A percentile compares a stretch with the other conserved stretches of the same genome.
Evolutionary conservation across 1,140 invertebrate species (phyloP).

Genomic region (Halesus radiatus): DNA sequence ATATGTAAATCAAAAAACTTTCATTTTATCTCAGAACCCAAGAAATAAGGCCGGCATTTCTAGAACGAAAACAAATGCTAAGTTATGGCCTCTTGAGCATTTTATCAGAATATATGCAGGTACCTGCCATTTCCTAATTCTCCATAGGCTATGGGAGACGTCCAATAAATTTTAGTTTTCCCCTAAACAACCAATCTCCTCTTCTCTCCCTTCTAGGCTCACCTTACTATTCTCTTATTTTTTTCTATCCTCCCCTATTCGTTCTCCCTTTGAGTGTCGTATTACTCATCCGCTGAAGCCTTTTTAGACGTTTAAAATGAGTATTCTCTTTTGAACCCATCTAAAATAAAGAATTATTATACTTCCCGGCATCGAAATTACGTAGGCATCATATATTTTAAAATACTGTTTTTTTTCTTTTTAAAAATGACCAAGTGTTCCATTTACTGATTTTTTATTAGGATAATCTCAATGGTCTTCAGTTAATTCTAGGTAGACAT

Average conservation of each 20-base stretch:
- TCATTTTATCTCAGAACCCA: not conserved
- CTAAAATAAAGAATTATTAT: not conserved
- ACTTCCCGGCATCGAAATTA: not conserved
- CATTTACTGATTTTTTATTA: too few species aligned
- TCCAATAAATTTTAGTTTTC: conserved; percentile 58
- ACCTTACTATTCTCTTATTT: conserved; percentile 46
- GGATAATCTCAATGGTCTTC: too few species aligned
- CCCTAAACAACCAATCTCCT: conserved; percentile 55
- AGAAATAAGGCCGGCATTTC: conserved; percentile 29
- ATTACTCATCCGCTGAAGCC: conserved; percentile 42
- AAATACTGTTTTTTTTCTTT: too few species aligned
- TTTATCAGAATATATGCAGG: conserved; percentile 44
- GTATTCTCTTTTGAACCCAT: not conserved
- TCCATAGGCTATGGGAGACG: conserved; percentile 55
- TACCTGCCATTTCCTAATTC: conserved; percentile 57
- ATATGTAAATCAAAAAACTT: too few species aligned
- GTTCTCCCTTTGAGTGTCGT: conserved; percentile 43
- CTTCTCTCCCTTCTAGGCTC: conserved; percentile 44
- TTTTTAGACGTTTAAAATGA: conserved; percentile 10
- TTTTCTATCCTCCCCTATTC: conserved; percentile 37
- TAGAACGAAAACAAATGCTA: conserved; percentile 48
- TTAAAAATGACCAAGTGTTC: too few species aligned
- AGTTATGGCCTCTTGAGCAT: conserved; percentile 54
- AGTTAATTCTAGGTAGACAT: too few species aligned
- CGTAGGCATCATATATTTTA: too few species aligned